Percentiles rank a stretch among this genome's conserved stretches.
phyloP scores from a whole-genome alignment of 2,797 vertebrate genomes.

The Lophura swinhoii region DNA sequence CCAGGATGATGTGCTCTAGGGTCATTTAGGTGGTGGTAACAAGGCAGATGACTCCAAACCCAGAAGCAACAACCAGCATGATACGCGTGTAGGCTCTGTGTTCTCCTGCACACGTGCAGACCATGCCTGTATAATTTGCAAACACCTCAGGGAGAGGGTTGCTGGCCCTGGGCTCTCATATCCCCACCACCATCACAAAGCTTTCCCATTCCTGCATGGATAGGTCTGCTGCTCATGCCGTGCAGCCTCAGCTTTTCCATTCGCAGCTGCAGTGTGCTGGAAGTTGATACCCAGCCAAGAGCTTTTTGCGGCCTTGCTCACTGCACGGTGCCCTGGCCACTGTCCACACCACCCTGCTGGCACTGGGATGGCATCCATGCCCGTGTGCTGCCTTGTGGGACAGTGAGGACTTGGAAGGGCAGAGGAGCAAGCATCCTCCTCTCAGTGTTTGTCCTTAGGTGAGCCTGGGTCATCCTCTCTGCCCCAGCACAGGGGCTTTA shows the following conservation, averaged over 20 bases:
- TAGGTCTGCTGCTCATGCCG: fast-evolving
- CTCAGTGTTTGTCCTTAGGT: not conserved
- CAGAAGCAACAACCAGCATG: not conserved
- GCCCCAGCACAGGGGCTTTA: not conserved
- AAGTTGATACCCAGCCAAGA: not conserved
- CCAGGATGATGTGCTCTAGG: not conserved
- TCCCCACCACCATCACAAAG: not conserved
- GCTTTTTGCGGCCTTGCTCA: not conserved
- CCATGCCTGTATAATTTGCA: not conserved
- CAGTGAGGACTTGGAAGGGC: conserved; percentile 20
- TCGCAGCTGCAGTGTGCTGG: not conserved
- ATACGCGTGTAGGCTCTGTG: fast-evolving
- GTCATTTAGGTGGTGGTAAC: not conserved
- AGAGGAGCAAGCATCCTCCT: not conserved
- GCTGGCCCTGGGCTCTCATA: not conserved
- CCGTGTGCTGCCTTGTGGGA: not conserved
- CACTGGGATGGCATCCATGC: not conserved
- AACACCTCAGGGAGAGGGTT: fast-evolving
- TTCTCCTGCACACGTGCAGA: not conserved
- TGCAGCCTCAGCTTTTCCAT: fast-evolving
- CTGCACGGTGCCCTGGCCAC: not conserved
- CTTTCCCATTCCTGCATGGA: not conserved
- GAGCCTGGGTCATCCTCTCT: not conserved
- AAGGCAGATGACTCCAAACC: not conserved
- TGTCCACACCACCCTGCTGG: not conserved